Evolutionary conservation across 2,113 vertebrate genomes (phyloP), one percentile per base, ranked within the genome.

Genomic region (Pagrus major): DNA sequence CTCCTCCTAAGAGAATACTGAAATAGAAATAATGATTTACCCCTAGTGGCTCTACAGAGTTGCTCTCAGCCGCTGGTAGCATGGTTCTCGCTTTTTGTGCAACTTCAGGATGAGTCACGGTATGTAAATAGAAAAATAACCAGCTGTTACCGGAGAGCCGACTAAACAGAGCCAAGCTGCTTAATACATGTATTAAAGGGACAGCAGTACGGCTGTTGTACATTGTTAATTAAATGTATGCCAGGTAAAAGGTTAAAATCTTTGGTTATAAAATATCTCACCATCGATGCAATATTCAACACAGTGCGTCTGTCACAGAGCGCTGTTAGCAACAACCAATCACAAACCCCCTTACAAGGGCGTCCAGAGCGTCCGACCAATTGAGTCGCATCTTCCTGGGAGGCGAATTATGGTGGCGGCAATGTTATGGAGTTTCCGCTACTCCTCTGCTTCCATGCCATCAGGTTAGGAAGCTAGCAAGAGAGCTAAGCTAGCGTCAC

Each of bases 391-490:
- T 63, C 61, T 90, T 58, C 35, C 77, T 46, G 33, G 18, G 61
- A 49, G 51, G 91, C 67, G 75, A 76, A 63, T 64, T 71, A 89
- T 77, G 88, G 90, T 88, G 92, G 92, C 91, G 92, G 88, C 87
- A 93, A 94, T 80, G 91, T 93, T 89, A 88, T 93, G 91, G 93
- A 88, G 90, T 90, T 94, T 93, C 90, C 91, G 90, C 90, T 92
- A 61, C 77, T 87, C 63, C 54, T 84, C 65, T 68, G 86, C 90
- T 78, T 91, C 86, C 89, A 90, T 91, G 91, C 88, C 87, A 91
- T 89, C 85, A 79, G 88, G 85, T 80, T 87, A 80, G 81, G 75
- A 46, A 86, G 91, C 93, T 93, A 93, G 88, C 91, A 46, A 35
- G 82, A 41, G 79, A 82, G 92, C 91, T 91, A 91, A 90, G 89